Base-by-base conservation (phyloP, 2,888 invertebrate genomes). In the Athripsodes cinereus region DNA sequence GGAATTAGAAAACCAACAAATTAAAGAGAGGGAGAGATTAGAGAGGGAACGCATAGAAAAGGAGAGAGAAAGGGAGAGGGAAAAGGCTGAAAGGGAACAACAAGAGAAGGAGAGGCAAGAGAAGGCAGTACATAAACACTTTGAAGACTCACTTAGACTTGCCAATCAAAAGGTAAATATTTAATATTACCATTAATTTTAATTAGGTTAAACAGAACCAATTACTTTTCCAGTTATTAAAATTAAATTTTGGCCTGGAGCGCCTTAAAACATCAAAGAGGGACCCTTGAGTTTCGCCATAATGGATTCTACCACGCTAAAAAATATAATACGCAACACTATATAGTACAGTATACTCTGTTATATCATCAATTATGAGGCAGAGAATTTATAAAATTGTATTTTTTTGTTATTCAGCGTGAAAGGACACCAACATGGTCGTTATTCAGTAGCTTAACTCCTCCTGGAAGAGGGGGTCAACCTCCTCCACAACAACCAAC, bases 61-160 rank as follows among this genome's bases (percentile, higher is more conserved):
- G 80, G 61, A 70, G 78, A 62, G 78, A 76, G 68, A 66, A 75
- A 53, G 81, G 70, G 80, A 81, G 62, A 65, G 71, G 50, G 75
- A 77, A 60, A 77, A 81, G 65, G 80, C 81, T 63, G 79, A 80
- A 66, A 74, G 79, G 67, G 72, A 66, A 68, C 69, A 65, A 66
- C 71, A 61, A 67, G 76, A 78, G 62, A 79, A 81, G 73, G 82
- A 87, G 74, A 78, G 83, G 64, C 77, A 81, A 67, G 84, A 84
- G 64, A 82, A 84, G 71, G 86, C 89, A 64, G 88, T 94, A 60
- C 86, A 91, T 68, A 88, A 92, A 74, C 94, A 94, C 76, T 94
- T 94, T 74, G 90, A 90, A 70, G 92, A 92, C 78, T 92, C 92
- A 64, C 80, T 93, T 62, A 81, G 88, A 70, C 79, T 86, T 63